phyloP scores from a whole-genome alignment of 1,140 invertebrate genomes.

The Lucilia sericata region DNA sequence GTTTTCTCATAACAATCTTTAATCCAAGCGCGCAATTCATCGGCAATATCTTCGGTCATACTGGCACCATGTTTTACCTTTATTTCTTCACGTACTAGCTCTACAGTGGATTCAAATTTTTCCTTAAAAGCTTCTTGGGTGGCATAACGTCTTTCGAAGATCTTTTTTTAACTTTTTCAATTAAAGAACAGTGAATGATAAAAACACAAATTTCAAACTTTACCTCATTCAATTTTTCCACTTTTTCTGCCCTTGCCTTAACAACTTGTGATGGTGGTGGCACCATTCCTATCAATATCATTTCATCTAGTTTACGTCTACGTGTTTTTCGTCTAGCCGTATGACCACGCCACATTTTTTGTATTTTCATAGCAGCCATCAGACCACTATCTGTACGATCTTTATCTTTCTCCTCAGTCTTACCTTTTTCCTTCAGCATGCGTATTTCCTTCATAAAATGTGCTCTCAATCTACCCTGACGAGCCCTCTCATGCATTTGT shows the following conservation, averaged over 20 bases:
- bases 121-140: constrained; percentile 74
- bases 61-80: constrained; percentile 74
- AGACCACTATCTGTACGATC: constrained; percentile 70
- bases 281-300: constrained; percentile 86
- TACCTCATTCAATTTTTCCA: constrained; percentile 60
- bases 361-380: constrained; percentile 80
- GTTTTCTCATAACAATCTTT: constrained; percentile 81
- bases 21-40: constrained; percentile 88
- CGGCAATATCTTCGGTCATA: constrained; percentile 85
- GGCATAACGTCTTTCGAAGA: constrained; percentile 72
- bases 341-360: constrained; percentile 86
- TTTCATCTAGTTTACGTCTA: constrained; percentile 81
- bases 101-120: constrained; percentile 74
- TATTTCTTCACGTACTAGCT: constrained; percentile 73
- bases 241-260: constrained; percentile 58
- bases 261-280: constrained; percentile 67
- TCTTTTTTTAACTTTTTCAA: constrained; percentile 53
- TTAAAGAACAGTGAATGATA: too few relatives aligned
- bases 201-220: background rate
- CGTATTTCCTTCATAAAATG: constrained; percentile 93
- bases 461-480: constrained; percentile 84
- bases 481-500: constrained; percentile 90
- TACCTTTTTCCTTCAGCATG: constrained; percentile 79
- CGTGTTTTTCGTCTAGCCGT: constrained; percentile 77
- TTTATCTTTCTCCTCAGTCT: constrained; percentile 70